phyloP scores from a whole-genome alignment of 2,113 vertebrate species.

The Trematocara stigmaticum region DNA sequence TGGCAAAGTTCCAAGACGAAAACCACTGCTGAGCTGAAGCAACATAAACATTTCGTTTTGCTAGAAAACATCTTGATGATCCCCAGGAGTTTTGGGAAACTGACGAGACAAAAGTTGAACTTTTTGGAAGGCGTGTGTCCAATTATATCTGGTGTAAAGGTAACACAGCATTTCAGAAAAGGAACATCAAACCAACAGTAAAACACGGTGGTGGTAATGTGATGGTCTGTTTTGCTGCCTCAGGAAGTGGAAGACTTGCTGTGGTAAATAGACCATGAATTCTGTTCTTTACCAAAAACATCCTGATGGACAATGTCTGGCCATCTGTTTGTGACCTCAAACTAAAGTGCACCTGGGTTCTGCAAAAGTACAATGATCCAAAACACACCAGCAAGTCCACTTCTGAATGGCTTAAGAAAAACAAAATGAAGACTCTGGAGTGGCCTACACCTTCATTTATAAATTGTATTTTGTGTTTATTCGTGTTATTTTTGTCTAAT shows the following conservation, averaged over 20 bases:
- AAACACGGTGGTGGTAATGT: neutral
- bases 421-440: neutral
- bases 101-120: fast-evolving
- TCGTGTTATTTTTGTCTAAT: fast-evolving
- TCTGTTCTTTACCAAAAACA: neutral
- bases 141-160: neutral
- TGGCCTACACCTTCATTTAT: neutral
- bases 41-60: neutral
- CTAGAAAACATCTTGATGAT: neutral
- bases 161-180: neutral
- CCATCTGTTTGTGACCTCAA: neutral
- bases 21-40: neutral
- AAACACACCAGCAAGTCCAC: neutral
- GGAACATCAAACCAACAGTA: fast-evolving
- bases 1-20: neutral
- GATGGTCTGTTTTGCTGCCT: neutral
- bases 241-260: neutral
- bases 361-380: neutral
- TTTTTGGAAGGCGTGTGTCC: neutral
- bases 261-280: neutral
- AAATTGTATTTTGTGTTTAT: neutral
- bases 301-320: fast-evolving
- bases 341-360: neutral
- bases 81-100: neutral
- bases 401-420: neutral